Base-by-base conservation (phyloP, 2,888 invertebrate species). In the Sphaerophoria taeniata region DNA sequence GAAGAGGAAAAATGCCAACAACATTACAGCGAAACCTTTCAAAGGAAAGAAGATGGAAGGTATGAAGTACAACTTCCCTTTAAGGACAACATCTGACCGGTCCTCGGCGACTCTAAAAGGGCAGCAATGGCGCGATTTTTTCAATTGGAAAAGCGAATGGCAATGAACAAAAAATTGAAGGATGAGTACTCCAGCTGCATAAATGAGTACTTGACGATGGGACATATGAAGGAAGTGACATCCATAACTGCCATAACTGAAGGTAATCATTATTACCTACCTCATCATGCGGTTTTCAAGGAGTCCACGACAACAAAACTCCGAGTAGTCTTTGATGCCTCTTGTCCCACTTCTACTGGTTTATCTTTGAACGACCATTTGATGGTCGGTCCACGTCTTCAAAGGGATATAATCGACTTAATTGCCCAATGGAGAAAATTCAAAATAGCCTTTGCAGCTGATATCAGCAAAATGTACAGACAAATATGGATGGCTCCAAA, bases 401-500 rank as follows among this genome's bases (percentile, higher is more conserved):
- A 74, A 53, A 24, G 4, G 36, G 61, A 72, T 6, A 61, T 73
- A 24, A 61, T 73, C 33, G 72, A 73, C 16, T 11, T 61, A 4
- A 39, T 73, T 4, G 72, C 39, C 16, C 61, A 53, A 33, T 73
- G 53, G 61, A n/a, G 72, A 39, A 39, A 43, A 6, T 55, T 55
- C 9, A 55, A 55, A 16, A 16, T 55, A 3, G 55, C 33, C 2
- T 31, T 55, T 55, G 55, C 33, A 55, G 55, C 55, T 6, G 55
- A 55, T 2, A 55, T 55, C n/a, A 34, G 55, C 55, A 55, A 11
- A 24, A 47, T 65, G 45, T 53, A 56, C 53, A 5, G 78, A n/a
- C 58, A 63, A n/a, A 69, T 75, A 31, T 77, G 76, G 61, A 55
- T 70, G 45, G 51, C 69, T 31, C 9, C 2, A 36, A 39, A 78